phyloP scores from a whole-genome alignment of 1,140 invertebrate species.

The Cyphomyrmex costatus region DNA sequence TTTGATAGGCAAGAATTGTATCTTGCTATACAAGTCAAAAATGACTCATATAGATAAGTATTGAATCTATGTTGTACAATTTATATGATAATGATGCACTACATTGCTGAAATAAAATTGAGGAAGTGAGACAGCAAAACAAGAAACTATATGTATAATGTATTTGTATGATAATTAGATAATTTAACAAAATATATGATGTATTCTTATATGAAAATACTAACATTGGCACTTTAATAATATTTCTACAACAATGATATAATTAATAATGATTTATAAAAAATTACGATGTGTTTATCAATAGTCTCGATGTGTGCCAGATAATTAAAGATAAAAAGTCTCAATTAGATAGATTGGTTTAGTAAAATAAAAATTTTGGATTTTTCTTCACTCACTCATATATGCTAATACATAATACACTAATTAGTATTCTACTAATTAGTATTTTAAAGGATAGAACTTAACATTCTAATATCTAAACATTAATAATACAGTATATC shows the following conservation, averaged over 20 bases:
- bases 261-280: conserved; percentile 31
- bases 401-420: not conserved
- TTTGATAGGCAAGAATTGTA: conserved; percentile 6
- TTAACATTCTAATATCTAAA: not conserved
- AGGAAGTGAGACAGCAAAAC: not conserved
- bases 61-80: conserved; percentile 2
- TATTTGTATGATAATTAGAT: conserved; percentile 26
- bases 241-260: conserved; percentile 34
- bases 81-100: not conserved
- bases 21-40: conserved; percentile 6
- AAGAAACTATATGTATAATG: too few relatives aligned
- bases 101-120: conserved; percentile 1
- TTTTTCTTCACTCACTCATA: not conserved
- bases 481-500: conserved; percentile 9
- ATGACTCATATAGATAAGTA: not conserved
- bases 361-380: not conserved
- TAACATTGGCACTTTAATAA: conserved; percentile 66
- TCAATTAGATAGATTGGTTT: not conserved
- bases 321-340: not conserved
- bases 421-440: not conserved
- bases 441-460: not conserved
- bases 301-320: not conserved
- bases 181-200: conserved; percentile 37
- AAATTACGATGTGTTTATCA: conserved; percentile 19
- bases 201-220: conserved; percentile 40